phyloP scores from a whole-genome alignment of 2,888 invertebrate species.

The Eugnorisma glareosa region DNA sequence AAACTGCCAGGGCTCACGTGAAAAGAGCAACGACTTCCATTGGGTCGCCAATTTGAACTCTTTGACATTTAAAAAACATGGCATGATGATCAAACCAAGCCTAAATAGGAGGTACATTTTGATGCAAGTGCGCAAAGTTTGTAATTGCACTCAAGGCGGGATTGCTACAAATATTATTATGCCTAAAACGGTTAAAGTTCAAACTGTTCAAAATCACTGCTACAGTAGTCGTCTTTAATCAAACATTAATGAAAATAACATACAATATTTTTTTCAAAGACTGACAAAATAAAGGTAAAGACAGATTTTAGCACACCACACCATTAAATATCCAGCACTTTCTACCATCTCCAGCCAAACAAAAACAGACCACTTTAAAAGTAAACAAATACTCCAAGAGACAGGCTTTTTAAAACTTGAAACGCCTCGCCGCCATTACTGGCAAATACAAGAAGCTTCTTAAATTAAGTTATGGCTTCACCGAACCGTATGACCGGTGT shows the following conservation, averaged over 20 bases:
- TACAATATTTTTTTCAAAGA: too few relatives aligned
- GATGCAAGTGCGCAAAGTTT: not conserved
- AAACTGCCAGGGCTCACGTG: too few relatives aligned
- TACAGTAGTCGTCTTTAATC: too few relatives aligned
- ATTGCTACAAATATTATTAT: not conserved
- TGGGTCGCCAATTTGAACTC: not conserved
- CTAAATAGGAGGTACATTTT: not conserved
- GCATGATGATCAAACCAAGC: not conserved
- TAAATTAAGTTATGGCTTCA: slow-evolving; percentile 36
- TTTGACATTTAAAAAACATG: not conserved
- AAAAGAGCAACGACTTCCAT: not conserved
- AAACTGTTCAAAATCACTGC: too few relatives aligned
- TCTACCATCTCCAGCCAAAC: not conserved
- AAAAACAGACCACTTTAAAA: not conserved
- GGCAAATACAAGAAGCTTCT: slow-evolving; percentile 34
- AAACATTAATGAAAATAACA: too few relatives aligned
- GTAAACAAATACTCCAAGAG: slow-evolving; percentile 17
- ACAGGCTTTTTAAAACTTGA: slow-evolving; percentile 39
- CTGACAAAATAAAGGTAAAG: too few relatives aligned
- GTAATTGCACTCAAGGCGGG: not conserved
- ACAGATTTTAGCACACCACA: too few relatives aligned
- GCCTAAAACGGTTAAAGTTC: too few relatives aligned
- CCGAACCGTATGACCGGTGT: slow-evolving; percentile 27
- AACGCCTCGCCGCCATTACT: slow-evolving; percentile 20
- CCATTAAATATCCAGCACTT: not conserved